phyloP scores from a whole-genome alignment of 2,888 invertebrate species.

The Andrena hattorfiana region DNA sequence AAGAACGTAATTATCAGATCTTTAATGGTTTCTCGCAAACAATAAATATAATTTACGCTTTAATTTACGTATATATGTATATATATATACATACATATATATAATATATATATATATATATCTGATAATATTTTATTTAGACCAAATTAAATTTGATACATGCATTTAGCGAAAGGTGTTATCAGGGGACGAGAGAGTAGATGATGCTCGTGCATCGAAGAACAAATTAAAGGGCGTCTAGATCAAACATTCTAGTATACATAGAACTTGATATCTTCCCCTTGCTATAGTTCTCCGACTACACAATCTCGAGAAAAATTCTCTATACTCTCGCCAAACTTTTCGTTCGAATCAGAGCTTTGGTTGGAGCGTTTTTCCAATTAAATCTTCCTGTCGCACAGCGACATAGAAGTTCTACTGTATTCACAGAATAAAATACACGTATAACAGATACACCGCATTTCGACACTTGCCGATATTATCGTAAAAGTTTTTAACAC shows the following conservation, averaged over 20 bases:
- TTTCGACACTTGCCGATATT: constrained; percentile 67
- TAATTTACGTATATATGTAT: constrained; percentile 16
- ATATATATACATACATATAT: neutral
- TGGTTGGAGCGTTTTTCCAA: constrained; percentile 68
- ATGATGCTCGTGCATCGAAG: constrained; percentile 63
- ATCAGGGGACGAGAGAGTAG: constrained; percentile 66
- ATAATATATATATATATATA: neutral
- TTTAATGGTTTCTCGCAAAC: constrained; percentile 26
- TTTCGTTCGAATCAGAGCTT: constrained; percentile 66
- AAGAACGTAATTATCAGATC: constrained; percentile 28
- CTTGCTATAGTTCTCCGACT: constrained; percentile 59
- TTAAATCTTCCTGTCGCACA: constrained; percentile 72
- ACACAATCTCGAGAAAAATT: constrained; percentile 62
- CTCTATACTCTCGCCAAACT: constrained; percentile 61
- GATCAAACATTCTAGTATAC: constrained; percentile 65
- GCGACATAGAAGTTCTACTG: constrained; percentile 71
- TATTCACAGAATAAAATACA: constrained; percentile 76
- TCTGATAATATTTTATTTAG: constrained; percentile 59
- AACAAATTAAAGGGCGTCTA: constrained; percentile 66
- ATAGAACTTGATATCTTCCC: constrained; percentile 61
- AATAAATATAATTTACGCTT: constrained; percentile 50
- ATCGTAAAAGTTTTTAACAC: constrained; percentile 70
- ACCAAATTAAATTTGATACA: constrained; percentile 63
- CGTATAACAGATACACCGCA: constrained; percentile 73
- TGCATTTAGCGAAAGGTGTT: constrained; percentile 66